Evolutionary conservation across 2,797 vertebrate species (phyloP), one percentile per base, ranked within the genome.

Genomic region (Cyclura pinguis): DNA sequence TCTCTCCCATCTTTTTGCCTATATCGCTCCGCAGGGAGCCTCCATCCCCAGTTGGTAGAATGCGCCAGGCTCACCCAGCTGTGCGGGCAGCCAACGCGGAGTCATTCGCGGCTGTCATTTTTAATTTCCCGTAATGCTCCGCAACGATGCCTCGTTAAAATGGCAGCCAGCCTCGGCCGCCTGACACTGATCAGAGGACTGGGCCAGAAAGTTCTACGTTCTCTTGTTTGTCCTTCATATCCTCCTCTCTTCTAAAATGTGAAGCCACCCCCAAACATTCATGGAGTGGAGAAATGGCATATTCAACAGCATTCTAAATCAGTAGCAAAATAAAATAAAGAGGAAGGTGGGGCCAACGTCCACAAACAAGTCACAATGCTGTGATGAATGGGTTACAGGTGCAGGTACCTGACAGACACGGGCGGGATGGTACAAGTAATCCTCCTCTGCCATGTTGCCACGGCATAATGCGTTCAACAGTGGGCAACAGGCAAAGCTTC

Each of bases 321-420:
- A 42, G 8, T 13, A 20, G 5, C 22, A 42, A 52, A 59, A 16
- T 59, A 80, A 55, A 52, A 7, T 91, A 85, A 84, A 85, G 42
- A 8, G 50, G 20, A 4, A 81, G 35, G 59, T 59, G 50, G 4
- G 32, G 6, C 62, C 55, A 62, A 78, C 42, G 84, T 93, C 90
- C 89, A 86, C 93, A 88, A 52, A 84, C 1, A 20, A 92, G 93
- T 94, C 84, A 85, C 47, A 67, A 87, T 62, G 92, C 6, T 14
- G 86, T 96, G 96, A 97, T 94, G 92, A 96, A 97, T 91, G 95
- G 91, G 88, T 94, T 97, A 93, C 96, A 97, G 96, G 96, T 97
- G 97, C 82, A 94, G 95, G 95, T 95, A 96, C 96, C 96, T 96
- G 97, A 96, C 92, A 89, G 92, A 20, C 93, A 92, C 38, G 92